Base-by-base conservation (phyloP, 2,888 invertebrate genomes). In the Cryptocephalus moraei region DNA sequence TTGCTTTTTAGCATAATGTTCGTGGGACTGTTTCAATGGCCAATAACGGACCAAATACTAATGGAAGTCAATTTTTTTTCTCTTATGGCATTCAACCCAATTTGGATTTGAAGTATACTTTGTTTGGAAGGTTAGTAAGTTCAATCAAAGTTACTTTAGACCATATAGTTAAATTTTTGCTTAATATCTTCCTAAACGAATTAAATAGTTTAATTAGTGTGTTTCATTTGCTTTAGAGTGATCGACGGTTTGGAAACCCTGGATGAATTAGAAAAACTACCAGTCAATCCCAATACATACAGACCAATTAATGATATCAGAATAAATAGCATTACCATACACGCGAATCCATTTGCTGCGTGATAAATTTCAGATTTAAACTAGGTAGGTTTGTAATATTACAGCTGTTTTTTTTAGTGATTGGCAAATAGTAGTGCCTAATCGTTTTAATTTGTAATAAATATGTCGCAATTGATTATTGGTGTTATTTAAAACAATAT, bases 31-130 rank as follows among this genome's bases (percentile, higher is more conserved):
- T 99, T 1, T 95, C 96, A 4, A 95, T 97, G 96, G 99, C 99
- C 8, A 99, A 96, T 68, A 96, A 91, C 74, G 97, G 97, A 3
- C 93, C 96, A 1, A 94, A 97, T 68, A 90, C 93, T 9, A 99
- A 99, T 75, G 91, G 87, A 3, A 95, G 95, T 62, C 99, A 99
- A 69, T 99, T 99, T 72, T 99, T 99, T 69, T 87, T 99, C 56
- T 84, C 90, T 0, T 99, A 97, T 71, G 86, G 82, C 10, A 85
- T 93, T 48, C 97, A 99, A 65, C 89, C 92, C 39, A 92, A 94
- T 73, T 76, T 99, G 47, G 97, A 99, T 71, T 75, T 96, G 49
- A 99, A 99, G 67, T 97, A 99, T 68, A 97, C 97, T 4, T 67
- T 95, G 36, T 95, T 99, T 79, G 99, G 91, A 68, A 93, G 86